Evolutionary conservation across 2,888 invertebrate genomes (phyloP).

Genomic region (Patella ulyssiponensis): DNA sequence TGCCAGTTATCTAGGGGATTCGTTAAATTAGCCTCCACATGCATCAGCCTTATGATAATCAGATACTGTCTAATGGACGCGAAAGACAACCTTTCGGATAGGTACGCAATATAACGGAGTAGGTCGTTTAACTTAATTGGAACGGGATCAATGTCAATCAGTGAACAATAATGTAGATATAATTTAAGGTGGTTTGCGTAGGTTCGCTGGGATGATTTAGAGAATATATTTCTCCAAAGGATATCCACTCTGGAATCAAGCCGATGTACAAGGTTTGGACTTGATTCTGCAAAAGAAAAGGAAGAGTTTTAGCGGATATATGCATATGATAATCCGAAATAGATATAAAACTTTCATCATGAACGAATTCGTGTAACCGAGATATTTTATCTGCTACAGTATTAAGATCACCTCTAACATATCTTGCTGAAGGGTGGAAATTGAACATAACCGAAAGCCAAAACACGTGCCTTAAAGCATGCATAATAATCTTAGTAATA

Average conservation of each 20-base stretch:
- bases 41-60: slow-evolving; percentile 8
- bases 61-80: slow-evolving; percentile 14
- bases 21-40: slow-evolving; percentile 13
- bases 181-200: slow-evolving; percentile 17
- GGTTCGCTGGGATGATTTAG: slow-evolving; percentile 24
- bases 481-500: neutral
- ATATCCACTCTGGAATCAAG: slow-evolving; percentile 20
- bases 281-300: slow-evolving; percentile 20
- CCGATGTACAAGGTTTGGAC: neutral
- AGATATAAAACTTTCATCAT: too few relatives aligned
- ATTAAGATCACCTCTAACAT: neutral
- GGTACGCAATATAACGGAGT: slow-evolving; percentile 24
- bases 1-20: slow-evolving; percentile 17
- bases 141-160: slow-evolving; percentile 13
- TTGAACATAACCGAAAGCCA: neutral
- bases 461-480: neutral
- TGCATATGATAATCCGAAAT: neutral
- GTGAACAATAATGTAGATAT: slow-evolving; percentile 21
- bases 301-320: slow-evolving; percentile 9
- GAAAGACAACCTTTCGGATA: slow-evolving; percentile 15
- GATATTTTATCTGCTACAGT: neutral
- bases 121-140: slow-evolving; percentile 12
- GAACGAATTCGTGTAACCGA: neutral
- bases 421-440: neutral
- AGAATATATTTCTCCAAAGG: slow-evolving; percentile 15